A percentile compares a stretch with the other conserved stretches of the same genome.
Evolutionary conservation across 2,113 vertebrate species (phyloP).

Genomic region (Galbula dea): DNA sequence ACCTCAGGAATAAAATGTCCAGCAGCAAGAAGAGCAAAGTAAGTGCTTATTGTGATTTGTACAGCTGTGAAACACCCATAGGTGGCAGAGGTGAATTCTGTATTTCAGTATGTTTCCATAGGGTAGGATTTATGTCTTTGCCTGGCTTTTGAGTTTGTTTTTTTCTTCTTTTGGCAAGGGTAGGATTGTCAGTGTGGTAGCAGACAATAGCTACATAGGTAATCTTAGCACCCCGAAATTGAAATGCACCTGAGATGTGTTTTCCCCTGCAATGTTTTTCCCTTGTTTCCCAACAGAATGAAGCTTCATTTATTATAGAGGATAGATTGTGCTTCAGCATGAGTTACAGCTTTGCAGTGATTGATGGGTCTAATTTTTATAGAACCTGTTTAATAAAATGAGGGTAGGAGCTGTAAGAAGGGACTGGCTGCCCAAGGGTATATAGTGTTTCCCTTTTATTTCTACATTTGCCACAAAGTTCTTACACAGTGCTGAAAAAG

Average conservation of each 20-base stretch:
- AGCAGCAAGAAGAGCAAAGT: conserved; percentile 92
- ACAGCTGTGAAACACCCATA: accelerated
- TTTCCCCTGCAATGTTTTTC: not conserved
- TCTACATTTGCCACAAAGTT: not conserved
- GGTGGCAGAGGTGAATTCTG: not conserved
- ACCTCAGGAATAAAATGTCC: conserved; percentile 98
- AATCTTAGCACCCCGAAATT: not conserved
- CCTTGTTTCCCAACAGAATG: not conserved
- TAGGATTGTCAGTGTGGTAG: not conserved
- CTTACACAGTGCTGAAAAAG: not conserved
- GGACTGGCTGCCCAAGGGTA: not conserved
- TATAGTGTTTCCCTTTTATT: not conserved
- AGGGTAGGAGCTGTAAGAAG: not conserved
- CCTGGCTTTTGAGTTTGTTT: not conserved
- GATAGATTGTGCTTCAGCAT: not conserved
- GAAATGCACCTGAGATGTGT: not conserved
- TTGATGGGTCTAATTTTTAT: not conserved
- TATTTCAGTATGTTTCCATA: not conserved
- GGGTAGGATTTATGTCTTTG: not conserved
- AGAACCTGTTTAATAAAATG: not conserved
- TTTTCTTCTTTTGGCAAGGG: not conserved
- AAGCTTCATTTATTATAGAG: not conserved
- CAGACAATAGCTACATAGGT: not conserved
- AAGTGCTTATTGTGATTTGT: conserved; percentile 40
- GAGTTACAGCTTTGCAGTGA: not conserved